phyloP scores from a whole-genome alignment of 2,797 vertebrate genomes.

The Cynopterus sphinx region DNA sequence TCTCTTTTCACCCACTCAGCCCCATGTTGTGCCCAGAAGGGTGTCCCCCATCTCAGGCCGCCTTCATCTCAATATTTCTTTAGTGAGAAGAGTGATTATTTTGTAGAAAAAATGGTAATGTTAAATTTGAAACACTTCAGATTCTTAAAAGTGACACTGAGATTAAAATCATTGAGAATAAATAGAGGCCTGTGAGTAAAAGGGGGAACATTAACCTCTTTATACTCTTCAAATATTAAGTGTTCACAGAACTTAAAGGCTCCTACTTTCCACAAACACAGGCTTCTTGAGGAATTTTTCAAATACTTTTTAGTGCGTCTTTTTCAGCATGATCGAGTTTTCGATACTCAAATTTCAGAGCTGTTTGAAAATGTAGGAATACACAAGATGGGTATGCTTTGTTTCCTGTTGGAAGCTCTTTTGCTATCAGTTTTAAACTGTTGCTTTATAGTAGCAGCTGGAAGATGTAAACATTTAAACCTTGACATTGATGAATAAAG shows the following conservation, averaged over 20 bases:
- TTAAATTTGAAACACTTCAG: not conserved
- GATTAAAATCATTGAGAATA: not conserved
- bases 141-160: not conserved
- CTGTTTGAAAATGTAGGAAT: conserved; percentile 66
- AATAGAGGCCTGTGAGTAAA: not conserved
- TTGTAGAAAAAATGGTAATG: not conserved
- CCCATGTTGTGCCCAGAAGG: not conserved
- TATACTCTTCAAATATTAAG: conserved; percentile 61
- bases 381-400: conserved; percentile 57
- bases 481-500: not conserved
- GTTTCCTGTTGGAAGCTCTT: conserved; percentile 47
- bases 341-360: conserved; percentile 55
- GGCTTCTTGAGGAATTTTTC: conserved; percentile 69
- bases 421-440: not conserved
- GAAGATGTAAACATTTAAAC: not conserved
- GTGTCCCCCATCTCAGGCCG: fast-evolving
- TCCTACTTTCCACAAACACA: conserved; percentile 55
- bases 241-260: conserved; percentile 65
- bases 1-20: not conserved
- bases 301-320: conserved; percentile 76
- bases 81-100: not conserved
- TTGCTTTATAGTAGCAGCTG: not conserved
- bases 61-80: not conserved
- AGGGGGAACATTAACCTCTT: conserved; percentile 51
- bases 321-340: conserved; percentile 14